These are phyloP conservation scores for Ischnus inquisitorius DNA, from an alignment of 2,888 invertebrate species.

Conservation along the genomic window DNA sequence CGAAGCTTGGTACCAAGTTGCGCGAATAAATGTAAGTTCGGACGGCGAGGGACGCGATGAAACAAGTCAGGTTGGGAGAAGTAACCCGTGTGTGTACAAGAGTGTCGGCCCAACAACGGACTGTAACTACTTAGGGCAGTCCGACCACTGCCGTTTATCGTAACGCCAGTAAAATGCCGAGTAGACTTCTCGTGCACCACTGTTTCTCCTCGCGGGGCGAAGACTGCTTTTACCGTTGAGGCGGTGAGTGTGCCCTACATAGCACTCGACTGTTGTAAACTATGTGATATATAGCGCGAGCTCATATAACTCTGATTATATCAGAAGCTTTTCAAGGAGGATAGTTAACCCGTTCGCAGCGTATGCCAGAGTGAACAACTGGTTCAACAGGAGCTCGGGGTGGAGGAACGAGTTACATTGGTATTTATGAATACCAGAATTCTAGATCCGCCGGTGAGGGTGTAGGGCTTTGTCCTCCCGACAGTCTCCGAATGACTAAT, in stretches of 20 bases:
- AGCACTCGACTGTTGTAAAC: slow-evolving; percentile 78
- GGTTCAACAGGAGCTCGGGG: too few relatives aligned
- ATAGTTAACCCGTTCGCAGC: slow-evolving; percentile 74
- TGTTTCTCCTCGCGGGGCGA: slow-evolving; percentile 24
- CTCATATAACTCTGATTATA: slow-evolving; percentile 76
- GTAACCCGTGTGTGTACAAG: slow-evolving; percentile 71
- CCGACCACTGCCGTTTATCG: slow-evolving; percentile 75
- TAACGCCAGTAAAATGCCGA: slow-evolving; percentile 74
- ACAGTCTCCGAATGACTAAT: too few relatives aligned
- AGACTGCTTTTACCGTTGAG: background rate
- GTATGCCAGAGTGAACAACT: slow-evolving; percentile 19
- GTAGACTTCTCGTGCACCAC: background rate
- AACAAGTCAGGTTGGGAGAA: slow-evolving; percentile 59
- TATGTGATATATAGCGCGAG: slow-evolving; percentile 78
- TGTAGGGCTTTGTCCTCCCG: too few relatives aligned
- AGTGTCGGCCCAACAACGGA: slow-evolving; percentile 70
- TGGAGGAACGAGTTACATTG: too few relatives aligned
- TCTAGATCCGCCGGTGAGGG: too few relatives aligned
- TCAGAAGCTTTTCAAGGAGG: slow-evolving; percentile 74
- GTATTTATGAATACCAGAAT: too few relatives aligned
- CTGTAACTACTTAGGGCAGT: slow-evolving; percentile 77
- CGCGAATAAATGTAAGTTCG: too few relatives aligned
- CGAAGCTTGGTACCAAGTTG: too few relatives aligned
- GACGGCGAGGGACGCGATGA: slow-evolving; percentile 5
- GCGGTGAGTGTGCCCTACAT: slow-evolving; percentile 53